phyloP scores from a whole-genome alignment of 2,797 vertebrate species.

The Otolemur crassicaudatus region DNA sequence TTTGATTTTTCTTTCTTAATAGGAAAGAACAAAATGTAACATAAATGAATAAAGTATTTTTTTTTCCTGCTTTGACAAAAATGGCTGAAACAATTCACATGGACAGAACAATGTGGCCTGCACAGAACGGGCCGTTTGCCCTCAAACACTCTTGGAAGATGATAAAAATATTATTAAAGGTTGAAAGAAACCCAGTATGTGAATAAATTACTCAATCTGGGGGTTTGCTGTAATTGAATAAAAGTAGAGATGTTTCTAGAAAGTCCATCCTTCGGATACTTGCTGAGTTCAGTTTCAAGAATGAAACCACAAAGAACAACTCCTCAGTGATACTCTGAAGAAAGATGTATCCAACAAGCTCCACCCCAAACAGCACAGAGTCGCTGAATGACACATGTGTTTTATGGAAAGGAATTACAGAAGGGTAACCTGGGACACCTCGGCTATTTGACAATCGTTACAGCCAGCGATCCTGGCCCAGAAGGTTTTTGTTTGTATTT shows the following conservation, averaged over 20 bases:
- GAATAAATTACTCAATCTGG: neutral
- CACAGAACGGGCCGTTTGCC: neutral
- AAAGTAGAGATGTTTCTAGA: neutral
- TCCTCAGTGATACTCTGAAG: neutral
- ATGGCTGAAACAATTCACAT: neutral
- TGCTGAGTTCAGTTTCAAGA: neutral
- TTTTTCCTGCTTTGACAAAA: neutral
- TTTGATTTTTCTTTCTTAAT: neutral
- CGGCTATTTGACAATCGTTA: fast-evolving
- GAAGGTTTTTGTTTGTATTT: neutral
- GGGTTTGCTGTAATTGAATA: neutral
- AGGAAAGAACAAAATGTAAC: neutral
- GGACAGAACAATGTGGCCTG: neutral
- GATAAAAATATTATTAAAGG: neutral
- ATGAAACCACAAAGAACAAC: neutral
- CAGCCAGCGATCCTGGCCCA: too few species aligned
- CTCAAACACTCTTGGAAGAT: neutral
- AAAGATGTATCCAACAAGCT: fast-evolving
- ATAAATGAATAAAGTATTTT: neutral
- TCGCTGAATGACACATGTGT: neutral
- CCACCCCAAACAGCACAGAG: neutral
- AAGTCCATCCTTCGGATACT: neutral
- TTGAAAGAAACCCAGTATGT: neutral
- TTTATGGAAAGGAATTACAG: neutral
- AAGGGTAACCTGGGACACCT: neutral